Evolutionary conservation across 1,140 invertebrate genomes (phyloP).

Genomic region (Drosophila simulans): DNA sequence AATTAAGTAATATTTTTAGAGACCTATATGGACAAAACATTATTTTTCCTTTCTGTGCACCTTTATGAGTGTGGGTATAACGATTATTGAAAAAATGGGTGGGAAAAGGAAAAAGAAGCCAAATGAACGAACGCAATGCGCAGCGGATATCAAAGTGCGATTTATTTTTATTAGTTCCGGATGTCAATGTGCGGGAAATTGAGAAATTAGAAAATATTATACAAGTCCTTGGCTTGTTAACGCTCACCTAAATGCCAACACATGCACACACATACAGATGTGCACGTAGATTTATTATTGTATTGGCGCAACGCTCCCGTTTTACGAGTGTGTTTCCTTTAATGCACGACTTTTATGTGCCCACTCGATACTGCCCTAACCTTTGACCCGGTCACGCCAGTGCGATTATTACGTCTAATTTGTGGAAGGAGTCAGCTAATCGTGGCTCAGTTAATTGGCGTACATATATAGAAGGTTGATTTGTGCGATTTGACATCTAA

Average conservation of each 20-base stretch:
- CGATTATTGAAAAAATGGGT: constrained; percentile 44
- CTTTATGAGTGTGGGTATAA: constrained; percentile 37
- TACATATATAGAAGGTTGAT: constrained; percentile 28
- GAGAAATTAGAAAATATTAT: constrained; percentile 84
- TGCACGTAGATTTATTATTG: constrained; percentile 52
- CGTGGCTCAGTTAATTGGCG: constrained; percentile 27
- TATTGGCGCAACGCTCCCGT: constrained; percentile 32
- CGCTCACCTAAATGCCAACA: constrained; percentile 56
- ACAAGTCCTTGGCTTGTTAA: constrained; percentile 76
- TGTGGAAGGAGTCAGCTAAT: constrained; percentile 22
- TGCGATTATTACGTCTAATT: constrained; percentile 12
- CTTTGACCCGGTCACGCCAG: constrained; percentile 15
- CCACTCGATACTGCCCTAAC: constrained; percentile 9
- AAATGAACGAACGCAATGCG: constrained; percentile 61
- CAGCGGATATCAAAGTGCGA: constrained; percentile 81
- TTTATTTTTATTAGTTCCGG: constrained; percentile 83
- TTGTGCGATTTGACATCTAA: constrained; percentile 7
- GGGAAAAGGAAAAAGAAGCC: constrained; percentile 39
- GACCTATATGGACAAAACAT: neutral
- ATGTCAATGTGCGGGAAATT: constrained; percentile 83
- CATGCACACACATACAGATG: constrained; percentile 14
- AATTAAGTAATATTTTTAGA: too few species aligned
- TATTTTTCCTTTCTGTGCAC: neutral
- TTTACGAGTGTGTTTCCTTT: constrained; percentile 64
- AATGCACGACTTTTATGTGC: constrained; percentile 42